Conservation (phyloP, 2,113 vertebrate genomes). For the Pelecanoides urinatrix region DNA sequence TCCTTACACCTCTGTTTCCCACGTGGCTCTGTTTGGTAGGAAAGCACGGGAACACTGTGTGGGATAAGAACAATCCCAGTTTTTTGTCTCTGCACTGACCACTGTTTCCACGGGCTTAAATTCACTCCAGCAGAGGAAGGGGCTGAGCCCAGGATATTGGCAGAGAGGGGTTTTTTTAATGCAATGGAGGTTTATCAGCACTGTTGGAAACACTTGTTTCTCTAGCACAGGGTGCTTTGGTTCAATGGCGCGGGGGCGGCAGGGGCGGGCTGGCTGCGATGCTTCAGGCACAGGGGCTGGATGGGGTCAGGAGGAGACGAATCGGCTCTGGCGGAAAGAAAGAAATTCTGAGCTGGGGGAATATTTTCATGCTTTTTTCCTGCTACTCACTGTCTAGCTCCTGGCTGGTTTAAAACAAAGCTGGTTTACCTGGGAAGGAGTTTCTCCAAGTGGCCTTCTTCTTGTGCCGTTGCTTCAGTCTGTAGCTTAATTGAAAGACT, state of each 20-base stretch:
- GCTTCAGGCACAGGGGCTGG: not conserved
- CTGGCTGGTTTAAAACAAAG: not conserved
- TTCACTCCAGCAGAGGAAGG: not conserved
- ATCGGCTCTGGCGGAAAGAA: not conserved
- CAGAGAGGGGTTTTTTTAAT: not conserved
- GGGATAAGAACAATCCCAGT: no score
- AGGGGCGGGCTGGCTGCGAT: not conserved
- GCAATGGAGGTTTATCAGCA: not conserved
- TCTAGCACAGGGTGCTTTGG: not conserved
- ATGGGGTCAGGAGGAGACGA: not conserved
- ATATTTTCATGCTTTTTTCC: not conserved
- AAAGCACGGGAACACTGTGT: not conserved
- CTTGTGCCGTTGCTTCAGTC: not conserved
- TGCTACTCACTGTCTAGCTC: not conserved
- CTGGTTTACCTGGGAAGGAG: not conserved
- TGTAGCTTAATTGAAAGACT: not conserved
- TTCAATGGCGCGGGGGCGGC: accelerated
- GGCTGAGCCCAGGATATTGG: not conserved
- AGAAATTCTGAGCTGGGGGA: not conserved
- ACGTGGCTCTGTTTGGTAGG: accelerated
- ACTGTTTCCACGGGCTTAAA: not conserved
- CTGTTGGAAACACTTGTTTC: not conserved
- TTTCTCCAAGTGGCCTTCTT: not conserved
- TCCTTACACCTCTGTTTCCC: not conserved
- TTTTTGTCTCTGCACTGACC: not conserved